Evolutionary conservation across 1,140 invertebrate species (phyloP).

Genomic region (Papilio aristodemus): DNA sequence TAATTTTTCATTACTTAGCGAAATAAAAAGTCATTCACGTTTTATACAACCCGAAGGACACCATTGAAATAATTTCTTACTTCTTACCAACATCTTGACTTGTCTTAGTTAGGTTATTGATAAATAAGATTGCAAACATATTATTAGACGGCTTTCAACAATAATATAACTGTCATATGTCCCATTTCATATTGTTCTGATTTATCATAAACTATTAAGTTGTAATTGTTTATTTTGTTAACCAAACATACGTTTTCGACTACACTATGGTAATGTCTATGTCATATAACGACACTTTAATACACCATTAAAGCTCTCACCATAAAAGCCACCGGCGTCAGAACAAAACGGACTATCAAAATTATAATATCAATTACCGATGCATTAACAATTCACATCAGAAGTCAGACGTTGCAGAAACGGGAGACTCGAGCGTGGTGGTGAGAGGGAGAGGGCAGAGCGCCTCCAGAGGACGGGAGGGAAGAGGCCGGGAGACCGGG

Average conservation of each 20-base stretch:
- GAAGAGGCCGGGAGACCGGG: constrained; percentile 43
- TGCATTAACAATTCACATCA: constrained; percentile 79
- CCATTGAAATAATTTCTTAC: no score
- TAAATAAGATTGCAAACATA: background rate
- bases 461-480: constrained; percentile 39
- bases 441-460: constrained; percentile 44
- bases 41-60: no score
- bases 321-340: constrained; percentile 55
- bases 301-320: constrained; percentile 38
- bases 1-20: no score
- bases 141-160: no score
- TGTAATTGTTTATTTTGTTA: background rate
- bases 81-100: no score
- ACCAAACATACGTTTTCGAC: background rate
- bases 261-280: background rate
- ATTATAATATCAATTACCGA: constrained; percentile 80
- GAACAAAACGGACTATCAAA: constrained; percentile 64
- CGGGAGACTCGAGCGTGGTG: constrained; percentile 62
- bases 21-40: no score
- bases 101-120: no score
- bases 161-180: no score
- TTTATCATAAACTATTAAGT: background rate
- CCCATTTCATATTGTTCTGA: background rate
- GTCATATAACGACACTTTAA: background rate
- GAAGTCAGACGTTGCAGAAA: constrained; percentile 71